Base-by-base conservation (phyloP, 2,113 vertebrate genomes). In the Pachyramphus minor region DNA sequence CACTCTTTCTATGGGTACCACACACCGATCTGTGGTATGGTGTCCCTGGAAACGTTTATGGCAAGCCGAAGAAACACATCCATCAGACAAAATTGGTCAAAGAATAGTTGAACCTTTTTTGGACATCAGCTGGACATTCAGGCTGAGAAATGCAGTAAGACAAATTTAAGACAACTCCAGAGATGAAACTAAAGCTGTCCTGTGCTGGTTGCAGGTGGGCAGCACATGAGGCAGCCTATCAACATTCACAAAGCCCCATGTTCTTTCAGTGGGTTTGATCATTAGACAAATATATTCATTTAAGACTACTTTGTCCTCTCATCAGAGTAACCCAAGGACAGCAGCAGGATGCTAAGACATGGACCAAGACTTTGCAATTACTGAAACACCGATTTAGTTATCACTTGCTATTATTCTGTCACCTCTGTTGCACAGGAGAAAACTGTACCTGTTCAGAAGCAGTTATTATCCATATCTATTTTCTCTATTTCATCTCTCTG, bases 391-490 rank as follows among this genome's bases (percentile, higher is more conserved):
- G 8, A 87, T 93, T 95, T 78, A 89, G 89, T 84, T 84, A 86
- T 95, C 93, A 75, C 69, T 90, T 89, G 64, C 55, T 89, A 89
- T 93, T 86, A 93, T 53, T 90, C 53, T 95, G 76, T 84, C 86
- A 89, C 56, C 64, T 78, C 58, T 75, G 44, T 52, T 88, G 72
- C 39, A 52, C 39, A 74, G 42, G 31, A 93, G 60, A 93, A 88
- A 83, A 88, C 68, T 84, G 76, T 52, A 93, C 64, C 89, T 89
- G 73, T 81, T 81, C 94, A 94, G 84, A 71, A 81, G 33, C 27
- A 12, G 44, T 84, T 94, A 90, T 92, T 92, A 92, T 63, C 64
- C 22, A 14, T 75, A 92, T 86, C 76, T 81, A 50, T 84, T 96
- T 96, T 60, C 89, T 76, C 62, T 89, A 55, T 91, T 93, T 95